Evolutionary conservation across 2,888 invertebrate genomes (phyloP).

Genomic region (Balanococcus diminutus): DNA sequence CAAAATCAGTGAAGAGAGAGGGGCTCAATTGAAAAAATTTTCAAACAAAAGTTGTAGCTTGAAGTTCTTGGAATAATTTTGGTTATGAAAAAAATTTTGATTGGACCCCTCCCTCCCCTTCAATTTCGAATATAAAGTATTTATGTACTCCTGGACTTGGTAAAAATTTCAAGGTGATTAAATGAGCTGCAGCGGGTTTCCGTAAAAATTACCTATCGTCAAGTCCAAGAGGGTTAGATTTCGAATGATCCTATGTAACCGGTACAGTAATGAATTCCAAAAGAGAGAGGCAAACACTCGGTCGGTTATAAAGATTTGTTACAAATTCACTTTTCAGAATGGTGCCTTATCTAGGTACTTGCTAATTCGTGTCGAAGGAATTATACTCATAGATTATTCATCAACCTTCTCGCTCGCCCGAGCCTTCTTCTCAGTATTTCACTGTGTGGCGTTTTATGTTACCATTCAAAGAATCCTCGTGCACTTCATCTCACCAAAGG

Average conservation of each 20-base stretch:
- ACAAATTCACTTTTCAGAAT: neutral
- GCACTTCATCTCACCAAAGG: neutral
- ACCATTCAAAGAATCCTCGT: neutral
- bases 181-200: too few species aligned
- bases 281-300: neutral
- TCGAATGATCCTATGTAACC: neutral
- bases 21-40: too few species aligned
- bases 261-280: neutral
- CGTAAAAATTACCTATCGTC: too few species aligned
- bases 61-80: too few species aligned
- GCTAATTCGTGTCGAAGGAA: neutral
- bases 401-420: neutral
- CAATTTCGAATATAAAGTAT: too few species aligned
- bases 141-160: too few species aligned
- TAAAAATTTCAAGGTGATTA: too few species aligned
- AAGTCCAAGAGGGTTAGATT: neutral
- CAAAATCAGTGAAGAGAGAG: too few species aligned
- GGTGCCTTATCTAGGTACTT: neutral
- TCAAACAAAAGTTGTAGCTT: too few species aligned
- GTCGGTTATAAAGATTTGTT: neutral
- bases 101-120: too few species aligned
- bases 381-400: constrained; percentile 10
- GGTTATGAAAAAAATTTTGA: too few species aligned
- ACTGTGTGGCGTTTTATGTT: neutral
- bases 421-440: neutral